Evolutionary conservation across 1,140 invertebrate species (phyloP).

Genomic region (Chionoecetes opilio): DNA sequence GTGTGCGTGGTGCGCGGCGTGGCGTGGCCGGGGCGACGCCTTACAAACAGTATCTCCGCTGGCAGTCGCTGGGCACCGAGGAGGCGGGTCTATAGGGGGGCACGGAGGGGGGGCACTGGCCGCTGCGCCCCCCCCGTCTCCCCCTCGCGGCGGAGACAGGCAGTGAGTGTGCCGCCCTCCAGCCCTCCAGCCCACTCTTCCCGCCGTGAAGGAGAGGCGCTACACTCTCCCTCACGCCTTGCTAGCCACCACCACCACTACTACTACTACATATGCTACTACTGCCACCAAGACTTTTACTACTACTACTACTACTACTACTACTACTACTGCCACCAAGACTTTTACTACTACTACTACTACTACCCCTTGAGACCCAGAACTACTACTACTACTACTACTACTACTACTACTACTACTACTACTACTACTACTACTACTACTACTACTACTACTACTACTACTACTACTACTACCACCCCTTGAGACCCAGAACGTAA

Average conservation of each 20-base stretch:
- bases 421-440: neutral
- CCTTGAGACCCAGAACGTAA: too few species aligned
- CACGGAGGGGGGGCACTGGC: neutral
- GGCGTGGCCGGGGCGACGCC: too few species aligned
- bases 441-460: conserved; percentile 30
- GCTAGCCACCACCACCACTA: neutral
- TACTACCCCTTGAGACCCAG: neutral
- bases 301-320: conserved; percentile 12
- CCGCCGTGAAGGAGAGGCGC: neutral
- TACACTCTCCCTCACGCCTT: neutral
- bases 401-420: too few species aligned
- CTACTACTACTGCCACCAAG: neutral
- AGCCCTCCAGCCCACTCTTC: neutral
- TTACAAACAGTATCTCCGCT: too few species aligned
- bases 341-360: neutral
- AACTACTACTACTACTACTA: neutral
- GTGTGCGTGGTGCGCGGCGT: neutral
- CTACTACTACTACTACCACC: neutral
- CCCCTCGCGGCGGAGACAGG: neutral
- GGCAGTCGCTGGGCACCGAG: neutral
- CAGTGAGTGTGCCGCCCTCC: conserved; percentile 7
- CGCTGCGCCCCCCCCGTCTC: neutral
- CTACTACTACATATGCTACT: neutral
- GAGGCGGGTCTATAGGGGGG: neutral
- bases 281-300: neutral